phyloP scores from a whole-genome alignment of 2,797 vertebrate species.

The Eleutherodactylus coqui region DNA sequence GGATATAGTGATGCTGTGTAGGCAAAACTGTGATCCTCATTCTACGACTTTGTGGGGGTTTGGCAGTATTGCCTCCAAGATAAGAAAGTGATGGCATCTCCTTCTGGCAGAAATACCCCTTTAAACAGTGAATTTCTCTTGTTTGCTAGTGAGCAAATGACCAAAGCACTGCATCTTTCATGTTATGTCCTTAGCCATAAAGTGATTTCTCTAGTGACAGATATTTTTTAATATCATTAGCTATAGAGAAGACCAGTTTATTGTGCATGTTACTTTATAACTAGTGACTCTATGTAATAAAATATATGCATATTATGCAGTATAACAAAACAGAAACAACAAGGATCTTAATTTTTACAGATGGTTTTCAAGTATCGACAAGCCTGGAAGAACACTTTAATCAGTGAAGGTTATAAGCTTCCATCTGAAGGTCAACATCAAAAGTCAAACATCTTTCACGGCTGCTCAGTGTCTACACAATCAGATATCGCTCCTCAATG shows the following conservation, averaged over 20 bases:
- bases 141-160: no score
- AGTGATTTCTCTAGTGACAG: neutral
- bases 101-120: no score
- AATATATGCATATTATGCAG: neutral
- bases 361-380: constrained; percentile 28
- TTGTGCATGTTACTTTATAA: neutral
- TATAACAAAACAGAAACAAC: neutral
- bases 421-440: constrained; percentile 27
- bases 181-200: neutral
- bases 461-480: constrained; percentile 1
- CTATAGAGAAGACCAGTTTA: neutral
- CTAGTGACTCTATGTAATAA: neutral
- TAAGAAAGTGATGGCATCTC: no score
- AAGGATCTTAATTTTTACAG: neutral
- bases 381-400: constrained; percentile 28
- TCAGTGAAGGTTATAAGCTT: constrained; percentile 23
- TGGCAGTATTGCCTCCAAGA: no score
- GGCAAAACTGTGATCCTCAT: no score
- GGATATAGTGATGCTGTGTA: no score
- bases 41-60: no score
- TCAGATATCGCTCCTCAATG: neutral
- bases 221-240: neutral
- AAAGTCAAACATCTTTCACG: neutral
- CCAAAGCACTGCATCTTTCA: no score
- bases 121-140: no score